phyloP scores from a whole-genome alignment of 2,888 invertebrate species.

The Electrophaes corylata region DNA sequence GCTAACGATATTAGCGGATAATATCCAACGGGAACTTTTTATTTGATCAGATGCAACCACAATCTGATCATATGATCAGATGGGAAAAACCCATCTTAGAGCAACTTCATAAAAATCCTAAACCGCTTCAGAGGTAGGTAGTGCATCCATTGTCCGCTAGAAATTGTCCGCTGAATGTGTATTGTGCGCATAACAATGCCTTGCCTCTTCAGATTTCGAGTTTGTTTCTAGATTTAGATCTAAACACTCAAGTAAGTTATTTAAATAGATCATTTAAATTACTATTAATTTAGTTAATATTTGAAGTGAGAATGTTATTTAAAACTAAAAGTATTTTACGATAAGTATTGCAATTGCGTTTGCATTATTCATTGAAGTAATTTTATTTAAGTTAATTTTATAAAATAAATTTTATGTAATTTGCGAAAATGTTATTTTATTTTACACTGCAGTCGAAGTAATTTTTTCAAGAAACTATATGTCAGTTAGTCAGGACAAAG shows the following conservation, averaged over 20 bases:
- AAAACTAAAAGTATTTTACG: conserved; percentile 29
- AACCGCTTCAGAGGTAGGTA: neutral
- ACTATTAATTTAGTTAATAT: too few relatives aligned
- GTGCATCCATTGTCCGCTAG: conserved; percentile 7
- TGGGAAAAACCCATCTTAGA: too few relatives aligned
- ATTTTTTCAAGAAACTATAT: too few relatives aligned
- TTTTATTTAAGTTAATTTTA: conserved; percentile 72
- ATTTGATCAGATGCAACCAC: too few relatives aligned
- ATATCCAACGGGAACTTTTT: too few relatives aligned
- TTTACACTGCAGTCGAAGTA: too few relatives aligned
- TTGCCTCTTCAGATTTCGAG: neutral
- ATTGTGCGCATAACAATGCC: neutral
- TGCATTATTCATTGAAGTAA: conserved; percentile 57
- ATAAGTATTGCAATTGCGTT: conserved; percentile 48
- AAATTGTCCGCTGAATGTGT: conserved; percentile 1
- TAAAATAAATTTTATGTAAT: conserved; percentile 71
- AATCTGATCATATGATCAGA: too few relatives aligned
- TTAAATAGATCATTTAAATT: too few relatives aligned
- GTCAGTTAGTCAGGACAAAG: too few relatives aligned
- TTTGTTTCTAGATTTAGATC: neutral
- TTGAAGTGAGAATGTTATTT: conserved; percentile 11
- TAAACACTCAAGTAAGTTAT: neutral
- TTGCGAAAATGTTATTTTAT: conserved; percentile 58
- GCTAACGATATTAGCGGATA: too few relatives aligned
- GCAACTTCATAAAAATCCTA: neutral